Conservation (phyloP, 2,797 vertebrate genomes). For the Sebastes hubbsi region DNA sequence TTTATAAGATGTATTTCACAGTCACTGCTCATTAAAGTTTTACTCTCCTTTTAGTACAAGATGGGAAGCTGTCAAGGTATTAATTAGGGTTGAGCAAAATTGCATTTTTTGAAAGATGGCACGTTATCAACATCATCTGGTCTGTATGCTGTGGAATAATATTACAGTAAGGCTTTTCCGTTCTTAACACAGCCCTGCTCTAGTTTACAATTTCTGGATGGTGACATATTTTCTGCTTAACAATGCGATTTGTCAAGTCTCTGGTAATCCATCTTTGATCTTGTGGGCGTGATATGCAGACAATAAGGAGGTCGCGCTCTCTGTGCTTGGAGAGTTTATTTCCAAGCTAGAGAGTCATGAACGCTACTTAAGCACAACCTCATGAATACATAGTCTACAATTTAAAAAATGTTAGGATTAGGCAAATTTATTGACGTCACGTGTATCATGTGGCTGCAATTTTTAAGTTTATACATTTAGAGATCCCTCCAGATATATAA, state of each 20-base stretch:
- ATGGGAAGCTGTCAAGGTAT: slow-evolving; percentile 28
- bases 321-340: background rate
- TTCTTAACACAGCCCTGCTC: background rate
- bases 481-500: background rate
- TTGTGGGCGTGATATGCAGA: background rate
- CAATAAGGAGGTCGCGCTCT: background rate
- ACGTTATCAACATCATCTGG: slow-evolving; percentile 3
- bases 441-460: background rate
- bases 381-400: background rate
- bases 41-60: slow-evolving; percentile 29
- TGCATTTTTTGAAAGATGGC: slow-evolving; percentile 11
- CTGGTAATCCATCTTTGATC: background rate
- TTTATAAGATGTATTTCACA: slow-evolving; percentile 19
- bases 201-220: slow-evolving; percentile 3
- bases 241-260: background rate
- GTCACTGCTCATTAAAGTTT: slow-evolving; percentile 39
- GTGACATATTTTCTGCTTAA: background rate
- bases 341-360: background rate
- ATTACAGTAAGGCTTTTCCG: background rate
- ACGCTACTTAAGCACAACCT: background rate
- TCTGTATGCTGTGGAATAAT: background rate
- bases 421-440: background rate
- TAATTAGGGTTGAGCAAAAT: slow-evolving; percentile 30
- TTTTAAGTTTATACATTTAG: background rate
- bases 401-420: background rate